Evolutionary conservation across 2,797 vertebrate genomes (phyloP).

Genomic region (Tapirus indicus): DNA sequence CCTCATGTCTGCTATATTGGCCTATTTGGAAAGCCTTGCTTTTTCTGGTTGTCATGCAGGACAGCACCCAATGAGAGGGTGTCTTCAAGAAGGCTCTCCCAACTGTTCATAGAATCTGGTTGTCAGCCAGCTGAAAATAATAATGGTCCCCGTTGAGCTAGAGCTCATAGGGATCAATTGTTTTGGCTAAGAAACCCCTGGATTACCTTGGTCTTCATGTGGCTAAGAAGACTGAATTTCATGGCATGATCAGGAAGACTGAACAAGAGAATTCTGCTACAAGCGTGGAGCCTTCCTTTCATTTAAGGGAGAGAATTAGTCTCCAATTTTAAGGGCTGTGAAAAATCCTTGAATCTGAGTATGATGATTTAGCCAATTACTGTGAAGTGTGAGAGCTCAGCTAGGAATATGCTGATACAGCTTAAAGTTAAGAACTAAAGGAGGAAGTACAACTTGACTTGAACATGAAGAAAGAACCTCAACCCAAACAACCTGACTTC

Average conservation of each 20-base stretch:
- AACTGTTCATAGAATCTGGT: background rate
- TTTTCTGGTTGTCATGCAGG: background rate
- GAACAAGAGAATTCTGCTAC: background rate
- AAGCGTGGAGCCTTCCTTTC: background rate
- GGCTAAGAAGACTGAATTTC: background rate
- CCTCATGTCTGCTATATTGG: background rate
- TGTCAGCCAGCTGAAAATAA: background rate
- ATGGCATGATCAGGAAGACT: background rate
- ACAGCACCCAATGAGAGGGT: background rate
- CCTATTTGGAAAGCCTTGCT: background rate
- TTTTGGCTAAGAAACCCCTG: background rate
- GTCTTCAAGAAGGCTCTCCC: background rate
- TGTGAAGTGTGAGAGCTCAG: background rate
- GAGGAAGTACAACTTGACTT: constrained; percentile 37
- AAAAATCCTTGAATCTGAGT: background rate
- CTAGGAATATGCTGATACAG: constrained; percentile 31
- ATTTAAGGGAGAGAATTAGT: background rate
- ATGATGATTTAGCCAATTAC: constrained; percentile 32
- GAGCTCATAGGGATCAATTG: background rate
- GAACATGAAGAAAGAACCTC: background rate
- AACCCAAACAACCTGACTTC: background rate
- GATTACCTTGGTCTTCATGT: background rate
- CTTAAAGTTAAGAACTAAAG: background rate
- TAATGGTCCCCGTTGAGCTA: background rate
- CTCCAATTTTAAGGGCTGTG: background rate